These are phyloP conservation scores for Ia io DNA, from an alignment of 2,113 vertebrate genomes.

Conservation along the genomic window DNA sequence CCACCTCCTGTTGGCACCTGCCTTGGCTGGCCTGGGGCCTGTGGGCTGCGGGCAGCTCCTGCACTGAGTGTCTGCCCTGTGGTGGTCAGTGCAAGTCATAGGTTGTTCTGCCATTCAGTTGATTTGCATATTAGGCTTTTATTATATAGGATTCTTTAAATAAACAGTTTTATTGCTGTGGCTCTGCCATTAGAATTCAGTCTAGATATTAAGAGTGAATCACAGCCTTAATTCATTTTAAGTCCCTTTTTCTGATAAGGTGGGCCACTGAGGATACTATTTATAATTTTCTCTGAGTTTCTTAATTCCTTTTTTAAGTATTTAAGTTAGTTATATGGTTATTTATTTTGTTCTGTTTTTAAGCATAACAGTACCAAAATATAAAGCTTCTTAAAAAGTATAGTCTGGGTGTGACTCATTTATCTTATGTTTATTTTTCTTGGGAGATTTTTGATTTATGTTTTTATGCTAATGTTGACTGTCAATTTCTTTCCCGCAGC, in stretches of 20 bases:
- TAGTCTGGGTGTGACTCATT: not conserved
- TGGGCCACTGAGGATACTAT: not conserved
- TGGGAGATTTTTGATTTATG: not conserved
- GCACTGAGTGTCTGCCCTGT: no score
- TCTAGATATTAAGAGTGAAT: not conserved
- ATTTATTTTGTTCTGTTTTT: constrained; percentile 12
- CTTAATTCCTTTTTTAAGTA: not conserved
- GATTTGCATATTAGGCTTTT: no score
- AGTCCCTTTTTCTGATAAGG: not conserved
- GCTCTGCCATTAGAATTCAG: not conserved
- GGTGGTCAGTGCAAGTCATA: no score
- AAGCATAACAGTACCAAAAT: not conserved
- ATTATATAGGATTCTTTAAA: not conserved
- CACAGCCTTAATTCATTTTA: constrained; percentile 4
- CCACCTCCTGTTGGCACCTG: no score
- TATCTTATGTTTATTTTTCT: not conserved
- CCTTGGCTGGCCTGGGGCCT: no score
- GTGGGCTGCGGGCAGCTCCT: no score
- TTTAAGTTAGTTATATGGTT: not conserved
- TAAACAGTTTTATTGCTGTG: not conserved
- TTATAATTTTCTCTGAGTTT: not conserved
- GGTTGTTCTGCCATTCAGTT: no score
- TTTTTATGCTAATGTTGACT: constrained; percentile 28
- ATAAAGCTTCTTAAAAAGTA: not conserved
- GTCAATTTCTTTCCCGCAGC: constrained; percentile 80